These are phyloP conservation scores for Chinchilla lanigera DNA, from an alignment of 2,113 vertebrate genomes.

Conservation along the genomic window DNA sequence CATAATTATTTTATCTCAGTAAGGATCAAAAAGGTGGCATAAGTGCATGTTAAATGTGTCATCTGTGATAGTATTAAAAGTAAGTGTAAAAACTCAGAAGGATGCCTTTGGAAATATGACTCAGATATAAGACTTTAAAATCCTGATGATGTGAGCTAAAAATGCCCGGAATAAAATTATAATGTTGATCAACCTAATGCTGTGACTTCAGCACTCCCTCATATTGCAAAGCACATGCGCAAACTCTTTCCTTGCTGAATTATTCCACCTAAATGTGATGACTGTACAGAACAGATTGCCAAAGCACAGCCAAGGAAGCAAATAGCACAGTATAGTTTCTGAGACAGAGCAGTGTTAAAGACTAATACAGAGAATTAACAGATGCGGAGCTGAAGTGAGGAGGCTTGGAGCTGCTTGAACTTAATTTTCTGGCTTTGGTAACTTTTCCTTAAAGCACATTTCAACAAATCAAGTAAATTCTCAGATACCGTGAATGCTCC, in stretches of 20 bases:
- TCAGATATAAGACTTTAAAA: not conserved
- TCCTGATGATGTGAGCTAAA: not conserved
- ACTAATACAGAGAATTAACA: not conserved
- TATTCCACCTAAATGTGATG: conserved; percentile 28
- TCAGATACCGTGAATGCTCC: conserved; percentile 5
- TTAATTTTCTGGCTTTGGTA: conserved; percentile 23
- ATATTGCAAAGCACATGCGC: not conserved
- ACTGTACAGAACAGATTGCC: not conserved
- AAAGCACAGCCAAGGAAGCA: not conserved
- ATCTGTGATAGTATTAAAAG: not conserved
- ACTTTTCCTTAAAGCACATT: conserved; percentile 49
- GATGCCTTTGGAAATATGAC: not conserved
- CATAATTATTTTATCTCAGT: not conserved
- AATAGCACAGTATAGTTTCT: fast-evolving
- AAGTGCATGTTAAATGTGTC: not conserved
- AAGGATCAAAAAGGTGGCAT: not conserved
- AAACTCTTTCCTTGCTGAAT: not conserved
- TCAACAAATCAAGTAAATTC: conserved; percentile 61
- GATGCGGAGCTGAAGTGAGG: not conserved
- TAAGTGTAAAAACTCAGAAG: not conserved
- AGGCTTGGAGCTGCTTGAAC: not conserved
- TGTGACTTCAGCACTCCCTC: not conserved
- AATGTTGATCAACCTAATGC: not conserved
- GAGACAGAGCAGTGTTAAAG: not conserved
- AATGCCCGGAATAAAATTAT: not conserved